Evolutionary conservation across 2,113 vertebrate species (phyloP).

Genomic region (Fulica atra): DNA sequence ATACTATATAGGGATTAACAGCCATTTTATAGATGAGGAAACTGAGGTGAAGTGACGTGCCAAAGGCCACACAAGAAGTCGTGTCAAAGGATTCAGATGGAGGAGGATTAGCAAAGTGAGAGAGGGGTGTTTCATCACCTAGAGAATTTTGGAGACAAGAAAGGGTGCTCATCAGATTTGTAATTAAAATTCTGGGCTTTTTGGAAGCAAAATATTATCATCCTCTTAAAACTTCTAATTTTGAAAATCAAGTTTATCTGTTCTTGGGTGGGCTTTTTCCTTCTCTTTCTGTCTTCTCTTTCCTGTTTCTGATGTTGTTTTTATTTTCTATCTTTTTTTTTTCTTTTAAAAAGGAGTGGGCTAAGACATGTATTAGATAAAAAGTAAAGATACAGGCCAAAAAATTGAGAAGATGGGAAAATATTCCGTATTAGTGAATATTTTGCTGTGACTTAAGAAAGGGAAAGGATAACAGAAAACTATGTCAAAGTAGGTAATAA

Average conservation of each 20-base stretch:
- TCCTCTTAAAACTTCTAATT: neutral
- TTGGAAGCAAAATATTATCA: neutral
- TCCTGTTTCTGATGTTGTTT: neutral
- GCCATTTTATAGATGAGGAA: conserved; percentile 64
- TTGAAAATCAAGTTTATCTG: neutral
- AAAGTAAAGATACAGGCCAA: neutral
- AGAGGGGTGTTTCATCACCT: neutral
- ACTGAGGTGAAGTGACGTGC: conserved; percentile 54
- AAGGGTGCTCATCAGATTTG: neutral
- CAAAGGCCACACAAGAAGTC: conserved; percentile 66
- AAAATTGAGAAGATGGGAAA: neutral
- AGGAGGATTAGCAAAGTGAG: conserved; percentile 32
- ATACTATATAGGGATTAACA: conserved; percentile 59
- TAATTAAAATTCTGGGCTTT: neutral
- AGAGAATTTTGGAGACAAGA: conserved; percentile 1
- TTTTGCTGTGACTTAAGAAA: neutral
- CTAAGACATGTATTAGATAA: neutral
- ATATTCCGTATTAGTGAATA: neutral
- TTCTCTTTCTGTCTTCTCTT: neutral
- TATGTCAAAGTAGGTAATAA: neutral
- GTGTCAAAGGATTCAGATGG: conserved; percentile 14
- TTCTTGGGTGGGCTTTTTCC: neutral
- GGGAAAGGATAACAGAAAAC: neutral
- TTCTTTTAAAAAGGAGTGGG: neutral
- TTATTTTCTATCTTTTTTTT: neutral